Evolutionary conservation across 2,113 vertebrate species (phyloP).

Genomic region (Ceyx margarethae): DNA sequence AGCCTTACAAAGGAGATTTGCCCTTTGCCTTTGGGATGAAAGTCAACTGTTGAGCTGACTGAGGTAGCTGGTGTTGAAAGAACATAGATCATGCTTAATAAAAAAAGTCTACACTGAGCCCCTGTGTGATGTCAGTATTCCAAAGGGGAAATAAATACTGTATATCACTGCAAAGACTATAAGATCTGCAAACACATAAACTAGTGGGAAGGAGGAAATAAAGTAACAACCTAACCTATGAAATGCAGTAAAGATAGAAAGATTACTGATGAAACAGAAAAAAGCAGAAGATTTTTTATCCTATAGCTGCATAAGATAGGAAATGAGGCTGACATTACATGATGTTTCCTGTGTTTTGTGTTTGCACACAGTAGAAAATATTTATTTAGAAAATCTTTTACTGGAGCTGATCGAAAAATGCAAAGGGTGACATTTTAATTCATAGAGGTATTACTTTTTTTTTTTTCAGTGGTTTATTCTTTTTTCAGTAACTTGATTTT

Average conservation of each 20-base stretch:
- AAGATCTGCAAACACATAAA: neutral
- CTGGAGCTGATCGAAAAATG: no score
- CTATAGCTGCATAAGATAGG: neutral
- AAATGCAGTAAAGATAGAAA: neutral
- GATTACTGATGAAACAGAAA: neutral
- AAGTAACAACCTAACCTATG: neutral
- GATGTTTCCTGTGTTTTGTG: neutral
- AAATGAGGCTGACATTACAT: neutral
- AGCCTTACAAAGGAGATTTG: neutral
- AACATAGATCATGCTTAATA: neutral
- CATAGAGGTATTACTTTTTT: neutral
- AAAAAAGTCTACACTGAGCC: neutral
- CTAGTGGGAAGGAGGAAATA: neutral
- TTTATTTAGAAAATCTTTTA: neutral
- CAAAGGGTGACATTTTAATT: neutral
- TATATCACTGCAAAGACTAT: neutral
- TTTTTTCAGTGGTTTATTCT: neutral
- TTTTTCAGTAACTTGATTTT: neutral
- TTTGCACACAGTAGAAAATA: neutral
- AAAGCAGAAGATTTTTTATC: neutral
- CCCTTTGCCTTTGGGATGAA: neutral
- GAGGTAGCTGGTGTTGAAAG: neutral
- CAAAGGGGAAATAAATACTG: neutral
- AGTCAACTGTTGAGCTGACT: neutral
- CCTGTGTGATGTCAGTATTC: neutral